phyloP scores from a whole-genome alignment of 1,140 invertebrate genomes.

The Leptopilina clavipes region DNA sequence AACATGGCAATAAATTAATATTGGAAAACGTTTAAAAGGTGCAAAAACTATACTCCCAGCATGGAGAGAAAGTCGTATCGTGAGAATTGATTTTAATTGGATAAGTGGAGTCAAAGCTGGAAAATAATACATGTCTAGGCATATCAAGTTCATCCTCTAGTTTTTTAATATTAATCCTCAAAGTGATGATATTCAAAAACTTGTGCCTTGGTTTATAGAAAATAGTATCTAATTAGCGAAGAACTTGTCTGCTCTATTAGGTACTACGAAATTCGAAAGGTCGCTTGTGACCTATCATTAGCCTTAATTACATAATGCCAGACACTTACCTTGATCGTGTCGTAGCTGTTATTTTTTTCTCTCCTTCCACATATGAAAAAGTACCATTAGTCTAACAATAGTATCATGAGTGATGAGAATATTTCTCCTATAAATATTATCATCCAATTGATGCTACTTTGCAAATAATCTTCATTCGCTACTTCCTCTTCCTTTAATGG shows the following conservation, averaged over 20 bases:
- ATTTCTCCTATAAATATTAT: no score
- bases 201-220: conserved; percentile 1
- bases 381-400: conserved; percentile 13
- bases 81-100: conserved; percentile 21
- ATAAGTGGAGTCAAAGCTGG: background rate
- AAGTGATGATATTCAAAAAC: background rate
- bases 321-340: conserved; percentile 6
- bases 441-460: no score
- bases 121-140: background rate
- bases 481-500: no score
- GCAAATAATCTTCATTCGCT: no score
- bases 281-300: conserved; percentile 20
- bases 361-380: background rate
- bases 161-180: no score
- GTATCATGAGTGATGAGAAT: background rate
- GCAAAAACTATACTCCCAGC: conserved; percentile 19
- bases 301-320: conserved; percentile 18
- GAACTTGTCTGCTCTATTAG: conserved; percentile 1
- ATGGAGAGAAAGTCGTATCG: background rate
- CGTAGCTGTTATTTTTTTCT: background rate
- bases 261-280: conserved; percentile 24
- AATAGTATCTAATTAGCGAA: background rate
- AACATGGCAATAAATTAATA: conserved; percentile 31
- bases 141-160: no score
- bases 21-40: conserved; percentile 30